Conservation (phyloP, 23 tunicate species). For the Corella eumyota region DNA sequence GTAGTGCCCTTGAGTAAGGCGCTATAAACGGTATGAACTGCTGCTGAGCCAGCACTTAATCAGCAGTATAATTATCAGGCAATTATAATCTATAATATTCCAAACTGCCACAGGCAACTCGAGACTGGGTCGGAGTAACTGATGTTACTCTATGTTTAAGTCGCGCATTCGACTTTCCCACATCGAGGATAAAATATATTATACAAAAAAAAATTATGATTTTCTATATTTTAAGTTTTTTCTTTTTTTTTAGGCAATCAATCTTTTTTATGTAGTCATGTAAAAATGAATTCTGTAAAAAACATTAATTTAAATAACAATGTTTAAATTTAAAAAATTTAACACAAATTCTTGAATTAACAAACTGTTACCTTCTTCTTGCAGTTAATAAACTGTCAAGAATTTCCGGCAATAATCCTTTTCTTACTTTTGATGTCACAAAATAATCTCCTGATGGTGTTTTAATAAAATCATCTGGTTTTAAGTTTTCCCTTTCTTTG, state of each 20-base stretch:
- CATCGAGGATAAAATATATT: background rate
- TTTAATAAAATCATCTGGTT: slow-evolving; percentile 67
- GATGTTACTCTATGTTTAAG: no score
- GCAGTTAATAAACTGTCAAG: slow-evolving; percentile 84
- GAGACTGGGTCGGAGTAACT: no score
- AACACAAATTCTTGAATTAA: background rate
- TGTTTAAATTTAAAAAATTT: background rate
- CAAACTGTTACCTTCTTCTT: slow-evolving; percentile 34
- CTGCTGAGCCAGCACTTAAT: no score
- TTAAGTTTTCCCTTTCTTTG: slow-evolving; percentile 49
- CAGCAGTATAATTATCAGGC: no score
- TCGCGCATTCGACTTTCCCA: no score
- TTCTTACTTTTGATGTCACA: slow-evolving; percentile 64
- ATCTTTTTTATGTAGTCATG: no score
- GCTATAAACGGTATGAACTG: no score
- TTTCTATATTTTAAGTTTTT: no score
- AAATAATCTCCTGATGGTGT: slow-evolving; percentile 96
- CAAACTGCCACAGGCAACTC: no score
- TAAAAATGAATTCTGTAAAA: background rate
- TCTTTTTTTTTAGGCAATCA: no score
- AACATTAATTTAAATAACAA: background rate
- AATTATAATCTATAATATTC: no score
- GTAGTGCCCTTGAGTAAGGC: no score
- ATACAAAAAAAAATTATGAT: background rate
- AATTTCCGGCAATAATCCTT: slow-evolving; percentile 86